Conservation (phyloP, 2,888 invertebrate genomes). For the Conomelus anceps region DNA sequence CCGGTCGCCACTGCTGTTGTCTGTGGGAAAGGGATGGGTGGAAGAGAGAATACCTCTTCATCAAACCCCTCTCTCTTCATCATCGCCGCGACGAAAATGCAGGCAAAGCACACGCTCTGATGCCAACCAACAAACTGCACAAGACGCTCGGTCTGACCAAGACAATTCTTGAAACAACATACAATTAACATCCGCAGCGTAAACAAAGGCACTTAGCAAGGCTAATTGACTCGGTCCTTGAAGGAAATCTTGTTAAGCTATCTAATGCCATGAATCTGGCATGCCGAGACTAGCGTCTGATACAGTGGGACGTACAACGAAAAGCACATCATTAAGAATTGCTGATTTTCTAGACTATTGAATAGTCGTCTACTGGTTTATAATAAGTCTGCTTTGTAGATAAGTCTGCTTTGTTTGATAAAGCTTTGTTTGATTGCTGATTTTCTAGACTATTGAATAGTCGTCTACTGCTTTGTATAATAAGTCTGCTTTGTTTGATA, state of each 20-base stretch:
- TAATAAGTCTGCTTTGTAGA: too few species aligned
- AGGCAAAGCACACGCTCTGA: background rate
- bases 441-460: background rate
- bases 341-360: background rate
- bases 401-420: too few species aligned
- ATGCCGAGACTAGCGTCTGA: too few species aligned
- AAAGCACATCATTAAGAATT: background rate
- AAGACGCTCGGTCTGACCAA: background rate
- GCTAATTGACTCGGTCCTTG: background rate
- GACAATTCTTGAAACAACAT: background rate
- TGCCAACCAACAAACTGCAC: background rate
- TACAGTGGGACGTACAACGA: background rate
- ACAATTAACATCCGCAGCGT: background rate
- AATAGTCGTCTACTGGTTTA: background rate
- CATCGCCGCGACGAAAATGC: background rate
- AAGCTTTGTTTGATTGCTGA: too few species aligned
- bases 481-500: too few species aligned
- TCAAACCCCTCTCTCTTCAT: background rate
- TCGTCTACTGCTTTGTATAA: background rate
- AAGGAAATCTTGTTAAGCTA: background rate
- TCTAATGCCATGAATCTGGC: background rate
- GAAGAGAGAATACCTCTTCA: background rate
- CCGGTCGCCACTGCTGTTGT: background rate
- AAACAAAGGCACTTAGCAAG: background rate
- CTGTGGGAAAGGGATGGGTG: background rate